Percentiles rank a stretch among this genome's conserved stretches.
Evolutionary conservation across 2,888 invertebrate genomes (phyloP).

Genomic region (Clistopyga incitator): DNA sequence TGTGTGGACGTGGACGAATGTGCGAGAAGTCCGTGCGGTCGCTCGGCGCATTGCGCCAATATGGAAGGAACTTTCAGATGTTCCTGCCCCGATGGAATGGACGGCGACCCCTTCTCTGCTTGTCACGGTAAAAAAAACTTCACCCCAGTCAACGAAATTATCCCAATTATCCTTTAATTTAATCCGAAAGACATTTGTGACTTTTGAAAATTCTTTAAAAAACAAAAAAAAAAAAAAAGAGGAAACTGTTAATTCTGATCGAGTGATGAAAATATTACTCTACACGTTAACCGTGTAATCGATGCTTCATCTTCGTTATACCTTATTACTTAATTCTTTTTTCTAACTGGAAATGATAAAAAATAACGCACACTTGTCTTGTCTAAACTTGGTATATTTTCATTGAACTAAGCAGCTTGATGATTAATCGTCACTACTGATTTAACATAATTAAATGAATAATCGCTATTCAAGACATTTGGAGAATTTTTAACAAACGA

Average conservation of each 20-base stretch:
- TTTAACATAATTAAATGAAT: background rate
- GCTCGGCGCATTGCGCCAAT: conserved; percentile 92
- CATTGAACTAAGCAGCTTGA: background rate
- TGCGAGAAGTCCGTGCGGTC: conserved; percentile 90
- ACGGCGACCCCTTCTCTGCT: conserved; percentile 90
- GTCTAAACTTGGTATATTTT: background rate
- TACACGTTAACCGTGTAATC: background rate
- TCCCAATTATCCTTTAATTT: conserved; percentile 1
- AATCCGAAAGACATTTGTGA: background rate
- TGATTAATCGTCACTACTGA: conserved; percentile 2
- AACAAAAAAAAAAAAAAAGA: no score
- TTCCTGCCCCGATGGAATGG: conserved; percentile 92
- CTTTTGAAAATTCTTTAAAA: no score
- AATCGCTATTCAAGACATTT: background rate
- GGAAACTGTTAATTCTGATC: no score
- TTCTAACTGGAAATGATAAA: background rate
- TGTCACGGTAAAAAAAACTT: conserved; percentile 88
- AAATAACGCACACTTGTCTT: background rate
- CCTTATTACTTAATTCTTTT: background rate
- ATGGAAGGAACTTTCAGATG: conserved; percentile 92
- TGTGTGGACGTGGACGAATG: conserved; percentile 93
- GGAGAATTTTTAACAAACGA: conserved; percentile 37
- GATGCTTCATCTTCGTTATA: background rate
- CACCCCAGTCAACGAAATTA: background rate
- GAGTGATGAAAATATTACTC: background rate